phyloP scores from a whole-genome alignment of 2,113 vertebrate species.

The Nerophis ophidion region DNA sequence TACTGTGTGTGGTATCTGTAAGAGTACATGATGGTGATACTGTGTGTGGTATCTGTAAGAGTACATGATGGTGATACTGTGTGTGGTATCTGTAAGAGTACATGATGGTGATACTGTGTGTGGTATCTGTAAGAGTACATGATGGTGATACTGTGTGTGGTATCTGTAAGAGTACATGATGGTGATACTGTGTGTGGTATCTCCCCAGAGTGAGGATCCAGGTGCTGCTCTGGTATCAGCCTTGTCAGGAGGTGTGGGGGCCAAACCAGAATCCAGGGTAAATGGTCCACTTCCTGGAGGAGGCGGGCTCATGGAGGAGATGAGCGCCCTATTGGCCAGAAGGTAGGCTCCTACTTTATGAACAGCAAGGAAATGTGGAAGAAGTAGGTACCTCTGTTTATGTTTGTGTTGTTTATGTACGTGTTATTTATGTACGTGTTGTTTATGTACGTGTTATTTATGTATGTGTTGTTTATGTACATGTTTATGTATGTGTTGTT shows the following conservation, averaged over 20 bases:
- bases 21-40: not conserved
- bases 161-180: not conserved
- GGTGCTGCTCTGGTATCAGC: slow-evolving; percentile 31
- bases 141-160: no score
- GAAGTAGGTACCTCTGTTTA: not conserved
- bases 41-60: not conserved
- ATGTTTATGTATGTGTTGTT: no score
- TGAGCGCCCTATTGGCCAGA: slow-evolving; percentile 97
- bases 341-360: slow-evolving; percentile 47
- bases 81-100: not conserved
- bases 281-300: slow-evolving; percentile 87
- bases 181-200: not conserved
- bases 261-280: slow-evolving; percentile 85
- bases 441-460: no score
- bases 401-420: no score
- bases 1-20: no score
- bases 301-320: slow-evolving; percentile 97
- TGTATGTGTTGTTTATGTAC: no score
- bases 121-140: not conserved
- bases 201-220: slow-evolving; percentile 77
- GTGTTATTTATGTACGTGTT: no score
- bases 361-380: no score
- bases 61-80: no score
- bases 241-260: slow-evolving; percentile 45
- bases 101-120: not conserved